phyloP scores from a whole-genome alignment of 2,888 invertebrate genomes.

The Phyto melanocephala region DNA sequence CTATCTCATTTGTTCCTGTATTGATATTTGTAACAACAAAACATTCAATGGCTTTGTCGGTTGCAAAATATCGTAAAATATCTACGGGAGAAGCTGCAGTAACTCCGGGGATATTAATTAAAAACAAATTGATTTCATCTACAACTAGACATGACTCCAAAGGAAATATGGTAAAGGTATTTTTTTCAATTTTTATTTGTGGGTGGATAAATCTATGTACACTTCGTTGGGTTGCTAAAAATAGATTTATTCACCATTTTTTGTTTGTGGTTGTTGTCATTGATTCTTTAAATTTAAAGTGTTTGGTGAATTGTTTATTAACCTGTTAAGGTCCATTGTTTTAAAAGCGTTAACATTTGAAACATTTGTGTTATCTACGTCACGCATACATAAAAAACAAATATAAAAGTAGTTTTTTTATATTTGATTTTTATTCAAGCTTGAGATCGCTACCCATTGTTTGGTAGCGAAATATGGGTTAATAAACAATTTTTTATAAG shows the following conservation, averaged over 20 bases:
- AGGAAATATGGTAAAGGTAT: slow-evolving; percentile 37
- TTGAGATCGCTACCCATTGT: too few species aligned
- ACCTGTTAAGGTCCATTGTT: too few species aligned
- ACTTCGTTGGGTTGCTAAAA: background rate
- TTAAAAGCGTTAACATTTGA: too few species aligned
- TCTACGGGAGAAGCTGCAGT: slow-evolving; percentile 62
- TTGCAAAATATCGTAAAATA: slow-evolving; percentile 71
- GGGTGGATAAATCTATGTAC: background rate
- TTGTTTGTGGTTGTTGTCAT: background rate
- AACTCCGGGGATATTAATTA: slow-evolving; percentile 58
- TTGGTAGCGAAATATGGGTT: too few species aligned
- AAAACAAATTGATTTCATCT: slow-evolving; percentile 64
- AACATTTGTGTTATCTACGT: too few species aligned
- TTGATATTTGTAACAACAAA: background rate
- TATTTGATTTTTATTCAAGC: too few species aligned
- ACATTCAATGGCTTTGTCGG: slow-evolving; percentile 70
- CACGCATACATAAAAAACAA: too few species aligned
- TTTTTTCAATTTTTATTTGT: background rate
- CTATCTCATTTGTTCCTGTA: background rate
- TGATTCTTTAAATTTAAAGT: too few species aligned
- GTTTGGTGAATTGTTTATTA: too few species aligned
- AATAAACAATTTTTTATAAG: too few species aligned
- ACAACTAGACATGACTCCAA: background rate
- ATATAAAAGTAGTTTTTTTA: too few species aligned
- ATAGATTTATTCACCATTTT: background rate